phyloP scores from a whole-genome alignment of 2,797 vertebrate species.

The Acrossocheilus wenchowensis region DNA sequence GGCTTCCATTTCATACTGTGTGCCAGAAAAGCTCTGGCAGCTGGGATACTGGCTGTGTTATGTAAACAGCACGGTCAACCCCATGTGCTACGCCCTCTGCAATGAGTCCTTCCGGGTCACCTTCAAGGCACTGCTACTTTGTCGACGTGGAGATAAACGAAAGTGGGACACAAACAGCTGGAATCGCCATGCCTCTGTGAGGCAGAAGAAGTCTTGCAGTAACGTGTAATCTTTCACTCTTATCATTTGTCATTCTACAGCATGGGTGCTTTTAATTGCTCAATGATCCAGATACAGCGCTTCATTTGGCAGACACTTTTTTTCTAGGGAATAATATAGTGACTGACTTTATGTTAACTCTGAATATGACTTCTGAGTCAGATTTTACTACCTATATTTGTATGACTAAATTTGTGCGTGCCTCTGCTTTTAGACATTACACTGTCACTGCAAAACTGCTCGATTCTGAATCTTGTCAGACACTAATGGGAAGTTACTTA shows the following conservation, averaged over 20 bases:
- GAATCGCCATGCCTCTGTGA: constrained; percentile 63
- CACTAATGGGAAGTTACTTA: background rate
- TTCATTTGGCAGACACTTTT: background rate
- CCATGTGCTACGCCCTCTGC: constrained; percentile 85
- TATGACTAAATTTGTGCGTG: background rate
- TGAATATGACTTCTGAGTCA: background rate
- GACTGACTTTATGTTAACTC: background rate
- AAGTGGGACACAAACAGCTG: constrained; percentile 70
- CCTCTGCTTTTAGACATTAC: background rate
- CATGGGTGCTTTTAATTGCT: background rate
- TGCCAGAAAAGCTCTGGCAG: constrained; percentile 80
- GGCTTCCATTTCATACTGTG: constrained; percentile 80
- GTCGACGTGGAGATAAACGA: constrained; percentile 69
- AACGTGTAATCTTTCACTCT: constrained; percentile 41
- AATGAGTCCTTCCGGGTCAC: constrained; percentile 81
- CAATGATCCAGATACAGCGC: background rate
- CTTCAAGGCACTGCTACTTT: constrained; percentile 80
- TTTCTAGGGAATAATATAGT: background rate
- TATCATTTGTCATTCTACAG: background rate
- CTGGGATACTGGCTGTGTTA: constrained; percentile 86
- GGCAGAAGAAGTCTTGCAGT: constrained; percentile 60
- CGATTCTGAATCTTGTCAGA: background rate
- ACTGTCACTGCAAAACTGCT: background rate
- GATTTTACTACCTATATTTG: background rate
- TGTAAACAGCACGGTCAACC: constrained; percentile 84